Evolutionary conservation across 2,888 invertebrate genomes (phyloP), one percentile per base, ranked within the genome.

Genomic region (Lepidochrysops patricia): DNA sequence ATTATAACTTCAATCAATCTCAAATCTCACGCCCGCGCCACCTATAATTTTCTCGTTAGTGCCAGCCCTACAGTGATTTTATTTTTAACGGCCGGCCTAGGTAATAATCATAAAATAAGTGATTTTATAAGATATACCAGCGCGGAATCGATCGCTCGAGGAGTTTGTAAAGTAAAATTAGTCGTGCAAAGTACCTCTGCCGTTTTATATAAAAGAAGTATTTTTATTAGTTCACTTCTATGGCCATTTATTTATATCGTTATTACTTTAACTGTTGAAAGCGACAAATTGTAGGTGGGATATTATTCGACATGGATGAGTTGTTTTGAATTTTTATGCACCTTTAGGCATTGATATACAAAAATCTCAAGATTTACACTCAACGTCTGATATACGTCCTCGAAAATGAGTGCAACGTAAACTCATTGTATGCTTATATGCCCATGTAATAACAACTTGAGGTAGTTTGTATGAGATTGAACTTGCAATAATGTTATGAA

Each of bases 101-200:
- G 54, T 54, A 54, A 54, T 54, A 54, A 54, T 54, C 54, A 54
- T 54, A 54, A 54, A 54, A 54, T 32, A 54, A 52, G 54, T 54
- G 29, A 54, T 54, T 54, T 54, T 54, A 54, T 54, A 54, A 27
- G 13, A 27, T 54, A 27, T 54, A 27, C 50, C 50, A 50, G 25
- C 54, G 12, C 15, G 27, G 29, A 54, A 29, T 32, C 19, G 50
- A 26, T 50, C 50, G 54, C 54, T 54, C 5, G 32, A 4, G 15
- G 54, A 29, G 7, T 29, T 15, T 29, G 32, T 29, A 54, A 54
- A 54, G 19, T 54, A 27, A 50, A 50, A 50, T 50, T 26, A 13
- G 26, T n/a, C 26, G 50, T 43, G 43, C 43, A 19, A 43, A 43
- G 23, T 43, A 19, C 43, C 43, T 43, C 19, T 19, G 19, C 7